These are phyloP conservation scores for Stercorarius parasiticus DNA, from an alignment of 2,113 vertebrate species.

Conservation along the genomic window DNA sequence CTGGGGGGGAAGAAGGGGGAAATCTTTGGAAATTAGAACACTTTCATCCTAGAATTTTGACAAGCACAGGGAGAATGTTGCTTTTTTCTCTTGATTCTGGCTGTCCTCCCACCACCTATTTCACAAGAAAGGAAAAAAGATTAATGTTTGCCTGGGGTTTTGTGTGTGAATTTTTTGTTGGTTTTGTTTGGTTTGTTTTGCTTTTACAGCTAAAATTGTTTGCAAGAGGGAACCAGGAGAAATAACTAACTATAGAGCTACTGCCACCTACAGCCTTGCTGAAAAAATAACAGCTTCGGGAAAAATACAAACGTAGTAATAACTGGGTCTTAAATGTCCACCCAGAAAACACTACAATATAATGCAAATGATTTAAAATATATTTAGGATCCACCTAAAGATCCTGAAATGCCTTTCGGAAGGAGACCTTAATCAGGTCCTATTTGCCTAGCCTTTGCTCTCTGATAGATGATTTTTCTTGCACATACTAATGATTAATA, in stretches of 20 bases:
- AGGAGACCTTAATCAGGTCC: not conserved
- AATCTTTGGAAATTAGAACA: not conserved
- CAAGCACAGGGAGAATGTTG: not conserved
- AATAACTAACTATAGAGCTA: not conserved
- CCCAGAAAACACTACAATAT: not conserved
- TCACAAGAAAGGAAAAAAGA: not conserved
- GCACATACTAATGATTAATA: not conserved
- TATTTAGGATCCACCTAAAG: not conserved
- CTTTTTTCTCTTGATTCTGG: not conserved
- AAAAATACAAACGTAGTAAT: not conserved
- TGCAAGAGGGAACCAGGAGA: not conserved
- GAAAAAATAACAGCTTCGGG: not conserved
- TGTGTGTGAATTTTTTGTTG: not conserved
- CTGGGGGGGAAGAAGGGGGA: too few relatives aligned
- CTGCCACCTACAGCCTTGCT: conserved; percentile 50
- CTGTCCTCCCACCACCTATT: not conserved
- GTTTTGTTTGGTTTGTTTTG: not conserved
- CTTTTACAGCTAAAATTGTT: not conserved
- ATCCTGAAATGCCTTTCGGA: not conserved
- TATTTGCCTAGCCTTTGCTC: not conserved
- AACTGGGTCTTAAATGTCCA: not conserved
- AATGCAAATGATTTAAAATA: not conserved
- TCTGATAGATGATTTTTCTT: not conserved
- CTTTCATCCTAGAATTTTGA: not conserved
- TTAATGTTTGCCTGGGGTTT: too few relatives aligned